Conservation (phyloP, 2,113 vertebrate species). For the Casuarius casuarius region DNA sequence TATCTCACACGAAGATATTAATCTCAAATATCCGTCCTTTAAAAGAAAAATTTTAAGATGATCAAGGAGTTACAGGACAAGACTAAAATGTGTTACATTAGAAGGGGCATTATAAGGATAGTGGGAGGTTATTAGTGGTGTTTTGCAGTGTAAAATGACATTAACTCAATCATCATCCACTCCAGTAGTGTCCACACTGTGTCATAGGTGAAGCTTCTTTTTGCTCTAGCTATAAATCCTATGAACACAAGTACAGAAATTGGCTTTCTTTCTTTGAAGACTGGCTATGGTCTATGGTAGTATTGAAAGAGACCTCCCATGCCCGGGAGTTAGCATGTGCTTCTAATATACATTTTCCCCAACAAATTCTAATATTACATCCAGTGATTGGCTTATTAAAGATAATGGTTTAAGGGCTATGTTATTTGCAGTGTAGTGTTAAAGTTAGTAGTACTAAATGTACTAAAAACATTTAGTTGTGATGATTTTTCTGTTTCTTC, state of each 20-base stretch:
- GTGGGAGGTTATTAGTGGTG: background rate
- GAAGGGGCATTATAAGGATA: background rate
- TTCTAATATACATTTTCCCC: background rate
- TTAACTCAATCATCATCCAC: background rate
- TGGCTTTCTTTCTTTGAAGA: background rate
- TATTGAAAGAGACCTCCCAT: background rate
- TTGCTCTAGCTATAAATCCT: background rate
- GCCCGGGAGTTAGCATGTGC: background rate
- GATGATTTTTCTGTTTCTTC: background rate
- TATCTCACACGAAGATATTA: background rate
- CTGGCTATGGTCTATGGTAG: background rate
- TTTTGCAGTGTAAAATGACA: background rate
- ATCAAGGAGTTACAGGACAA: background rate
- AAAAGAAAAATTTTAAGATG: background rate
- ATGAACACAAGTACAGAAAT: background rate
- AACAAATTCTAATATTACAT: background rate
- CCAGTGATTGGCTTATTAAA: background rate
- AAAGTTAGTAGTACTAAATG: background rate
- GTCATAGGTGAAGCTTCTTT: background rate
- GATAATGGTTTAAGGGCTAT: background rate
- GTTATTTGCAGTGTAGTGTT: background rate
- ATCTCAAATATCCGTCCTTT: background rate
- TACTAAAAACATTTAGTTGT: background rate
- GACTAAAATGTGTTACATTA: background rate
- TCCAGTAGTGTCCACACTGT: background rate